Evolutionary conservation across 1,140 invertebrate genomes (phyloP), one percentile per base, ranked within the genome.

Genomic region (Calliphora vicina): DNA sequence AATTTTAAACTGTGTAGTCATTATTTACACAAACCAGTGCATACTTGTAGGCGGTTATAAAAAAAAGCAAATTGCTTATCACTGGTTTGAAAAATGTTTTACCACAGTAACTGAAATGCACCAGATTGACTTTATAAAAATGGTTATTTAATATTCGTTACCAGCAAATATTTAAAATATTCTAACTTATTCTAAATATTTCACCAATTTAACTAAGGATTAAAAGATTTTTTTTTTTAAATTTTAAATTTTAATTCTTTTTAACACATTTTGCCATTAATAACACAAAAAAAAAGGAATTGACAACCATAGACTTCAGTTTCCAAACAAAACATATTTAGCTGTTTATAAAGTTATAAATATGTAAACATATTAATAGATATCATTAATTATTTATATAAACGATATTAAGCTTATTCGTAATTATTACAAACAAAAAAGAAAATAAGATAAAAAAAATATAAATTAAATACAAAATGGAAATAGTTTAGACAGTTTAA

Each of bases 261-360:
- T 84, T 13, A 23, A 72, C 80, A 17, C 35, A 57, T 50, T 84
- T 82, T 81, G 50, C 9, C 13, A 84, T 50, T 42, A 20, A 26
- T 42, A 82, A 84, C 84, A n/a, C 74, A 84, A 84, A 35, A 83
- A 85, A 71, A 84, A 89, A 85, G 88, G 88, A 89, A 89, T 89
- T 89, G 88, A 89, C 27, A 87, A 27, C 43, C 61, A 43, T 80
- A 80, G 50, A 72, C 57, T 80, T 80, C 27, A 83, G 29, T 78
- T 78, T 9, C 42, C 42, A 5, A n/a, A 27, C 20, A 61, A 76
- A 83, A 85, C 78, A 20, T 23, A 23, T 67, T 61, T 17, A 61
- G 50, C 50, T 61, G 50, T 17, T 17, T 61, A 61, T 3, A 17
- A 43, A n/a, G n/a, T n/a, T n/a, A n/a, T n/a, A n/a, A n/a, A n/a